Base-by-base conservation (phyloP, 2,797 vertebrate genomes). In the Austrolebias charrua region DNA sequence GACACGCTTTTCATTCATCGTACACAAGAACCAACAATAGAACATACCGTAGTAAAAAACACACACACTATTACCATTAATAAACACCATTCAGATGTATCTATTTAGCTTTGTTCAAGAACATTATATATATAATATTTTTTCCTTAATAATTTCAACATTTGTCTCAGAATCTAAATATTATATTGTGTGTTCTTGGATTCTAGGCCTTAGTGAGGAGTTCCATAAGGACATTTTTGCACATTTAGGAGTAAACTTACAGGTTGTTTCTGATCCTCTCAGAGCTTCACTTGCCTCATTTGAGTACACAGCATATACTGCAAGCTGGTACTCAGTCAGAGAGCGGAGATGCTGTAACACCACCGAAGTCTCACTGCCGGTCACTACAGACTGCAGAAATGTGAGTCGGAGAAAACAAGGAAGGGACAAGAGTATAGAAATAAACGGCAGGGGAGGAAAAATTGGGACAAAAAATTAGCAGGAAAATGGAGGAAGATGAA, bases 271-370 rank as follows among this genome's bases (percentile, higher is more conserved):
- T 0, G 86, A 91, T 62, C 96, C 98, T 61, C 94, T 92, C 9
- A 99, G 92, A n/a, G 93, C 95, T 65, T 96, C 95, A 0, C 97
- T 96, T 0, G 93, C 94, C 24, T 93, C 89, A 5, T 90, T 94
- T 62, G 91, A 55, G 38, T 98, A 96, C 56, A 98, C 88, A 5
- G 97, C 96, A 83, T 97, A 99, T 20, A 99, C 94, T 4, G 96
- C 93, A 58, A 99, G 86, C 84, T 97, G 95, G 80, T 99, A 99
- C 63, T 98, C 95, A 0, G 96, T 98, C 47, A 93, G 71, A 63
- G 96, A 94, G 92, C 93, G 95, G 78, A 99, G 88, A 82, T 95
- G 92, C 82, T 93, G 92, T 73, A 99, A 68, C 69, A 95, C 82
- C 2, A 92, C 91, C 2, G 95, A 95, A 48, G 92, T 93, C 35